Evolutionary conservation across 2,113 vertebrate genomes (phyloP), one percentile per base, ranked within the genome.

Genomic region (Amphiprion ocellaris): DNA sequence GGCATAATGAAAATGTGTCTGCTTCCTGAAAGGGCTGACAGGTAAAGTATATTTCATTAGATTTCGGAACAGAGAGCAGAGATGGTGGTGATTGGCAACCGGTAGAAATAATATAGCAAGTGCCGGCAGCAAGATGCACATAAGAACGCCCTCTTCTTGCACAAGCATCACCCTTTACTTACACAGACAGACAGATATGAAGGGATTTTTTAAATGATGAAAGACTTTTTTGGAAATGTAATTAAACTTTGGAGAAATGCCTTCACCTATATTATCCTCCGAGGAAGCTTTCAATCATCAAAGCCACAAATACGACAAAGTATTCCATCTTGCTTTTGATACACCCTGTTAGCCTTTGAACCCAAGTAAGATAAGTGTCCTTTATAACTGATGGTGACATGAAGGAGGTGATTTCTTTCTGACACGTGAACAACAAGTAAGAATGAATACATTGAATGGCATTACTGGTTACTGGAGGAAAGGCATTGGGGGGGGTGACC

Each of bases 21-120:
- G 63, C 49, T 77, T 64, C 55, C 65, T 78, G 75, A 87, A 84
- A 73, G 83, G 65, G 46, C 54, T 91, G 90, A 89, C 89, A 77
- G 85, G 87, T 41, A 46, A 86, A 90, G 84, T 83, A 79, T 82
- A 89, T 93, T 92, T 92, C 81, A 91, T 88, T 87, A 82, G 81
- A 87, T 82, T 84, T 65, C 69, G 39, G 69, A 79, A 82, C 80
- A 55, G 41, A 62, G 66, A 64, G 69, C 65, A 21, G 60, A 72
- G 76, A 84, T 77, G 52, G 81, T 28, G 24, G 33, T 91, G 90
- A 93, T 89, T 87, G 92, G 82, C 88, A 91, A 82, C 62, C 59
- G 55, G 75, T 33, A 80, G 68, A 76, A 86, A 88, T 80, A 83
- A 70, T 68, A 62, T 55, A 68, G 72, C 79, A 53, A 69, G 53